A percentile compares a stretch with the other conserved stretches of the same genome.
Conservation (phyloP, 92 coral and sea anemone species). For the Paragorgia papillata region DNA sequence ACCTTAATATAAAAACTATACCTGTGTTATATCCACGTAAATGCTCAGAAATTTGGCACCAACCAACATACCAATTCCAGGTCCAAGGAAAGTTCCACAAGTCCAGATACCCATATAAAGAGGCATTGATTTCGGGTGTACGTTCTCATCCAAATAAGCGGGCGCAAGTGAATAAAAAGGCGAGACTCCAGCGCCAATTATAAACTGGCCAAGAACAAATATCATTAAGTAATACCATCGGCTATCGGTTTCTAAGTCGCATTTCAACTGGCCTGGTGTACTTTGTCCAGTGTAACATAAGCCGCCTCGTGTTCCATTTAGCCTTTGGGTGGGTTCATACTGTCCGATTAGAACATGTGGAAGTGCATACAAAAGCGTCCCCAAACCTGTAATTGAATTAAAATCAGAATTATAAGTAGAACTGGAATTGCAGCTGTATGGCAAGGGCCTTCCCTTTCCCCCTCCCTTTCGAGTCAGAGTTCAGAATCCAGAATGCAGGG, state of each 20-base stretch:
- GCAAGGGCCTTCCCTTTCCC: too few relatives aligned
- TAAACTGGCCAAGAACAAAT: constrained; percentile 44
- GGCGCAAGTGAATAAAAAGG: constrained; percentile 69
- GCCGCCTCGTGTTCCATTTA: neutral
- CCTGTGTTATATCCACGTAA: constrained; percentile 65
- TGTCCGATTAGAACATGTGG: constrained; percentile 67
- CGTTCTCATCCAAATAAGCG: constrained; percentile 79
- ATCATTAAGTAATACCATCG: constrained; percentile 24
- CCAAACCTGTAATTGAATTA: constrained; percentile 59
- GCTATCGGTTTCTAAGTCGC: constrained; percentile 1
- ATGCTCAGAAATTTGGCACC: constrained; percentile 66
- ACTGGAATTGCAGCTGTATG: too few relatives aligned
- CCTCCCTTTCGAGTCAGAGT: too few relatives aligned
- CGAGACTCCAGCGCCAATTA: constrained; percentile 68
- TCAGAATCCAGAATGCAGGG: too few relatives aligned
- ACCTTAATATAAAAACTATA: too few relatives aligned
- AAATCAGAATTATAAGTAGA: too few relatives aligned
- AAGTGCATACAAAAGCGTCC: constrained; percentile 55
- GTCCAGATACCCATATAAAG: constrained; percentile 65
- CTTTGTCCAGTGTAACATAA: neutral
- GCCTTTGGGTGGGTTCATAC: constrained; percentile 49
- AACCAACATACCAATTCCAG: constrained; percentile 62
- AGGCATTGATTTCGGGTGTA: constrained; percentile 59
- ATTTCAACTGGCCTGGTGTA: neutral
- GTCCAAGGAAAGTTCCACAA: constrained; percentile 61